phyloP scores from a whole-genome alignment of 2,113 vertebrate species.

The Paradisaea rubra region DNA sequence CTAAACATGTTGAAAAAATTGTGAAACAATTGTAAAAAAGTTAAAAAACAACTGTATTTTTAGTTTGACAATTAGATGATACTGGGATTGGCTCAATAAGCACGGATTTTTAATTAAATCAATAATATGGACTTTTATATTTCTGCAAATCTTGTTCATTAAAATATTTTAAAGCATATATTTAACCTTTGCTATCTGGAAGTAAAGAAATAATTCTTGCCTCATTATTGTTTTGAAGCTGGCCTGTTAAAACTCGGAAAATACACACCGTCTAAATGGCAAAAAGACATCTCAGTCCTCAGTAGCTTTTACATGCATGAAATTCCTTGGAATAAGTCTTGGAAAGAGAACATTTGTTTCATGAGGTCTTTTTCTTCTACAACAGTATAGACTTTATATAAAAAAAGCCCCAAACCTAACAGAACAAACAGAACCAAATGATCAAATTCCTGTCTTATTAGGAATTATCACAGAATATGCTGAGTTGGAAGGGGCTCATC shows the following conservation, averaged over 20 bases:
- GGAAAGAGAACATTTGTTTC: neutral
- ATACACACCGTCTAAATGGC: neutral
- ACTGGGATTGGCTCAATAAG: neutral
- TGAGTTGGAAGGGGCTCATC: fast-evolving
- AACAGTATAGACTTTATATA: neutral
- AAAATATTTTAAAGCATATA: neutral
- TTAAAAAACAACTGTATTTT: neutral
- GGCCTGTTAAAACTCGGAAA: neutral
- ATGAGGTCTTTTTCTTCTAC: neutral
- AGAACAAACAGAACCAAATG: neutral
- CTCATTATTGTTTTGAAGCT: neutral
- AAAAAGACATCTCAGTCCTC: neutral
- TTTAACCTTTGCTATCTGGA: neutral
- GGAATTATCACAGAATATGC: neutral
- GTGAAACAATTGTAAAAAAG: neutral
- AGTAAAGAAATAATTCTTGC: neutral
- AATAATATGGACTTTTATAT: neutral
- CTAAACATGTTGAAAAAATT: neutral
- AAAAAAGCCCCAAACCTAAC: neutral
- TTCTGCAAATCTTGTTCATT: neutral
- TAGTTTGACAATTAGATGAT: neutral
- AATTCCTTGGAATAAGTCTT: neutral
- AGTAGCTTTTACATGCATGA: neutral
- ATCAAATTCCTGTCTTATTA: neutral
- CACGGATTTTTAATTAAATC: too few species aligned